Evolutionary conservation across 2,113 vertebrate genomes (phyloP).

Genomic region (Carassius carassius): DNA sequence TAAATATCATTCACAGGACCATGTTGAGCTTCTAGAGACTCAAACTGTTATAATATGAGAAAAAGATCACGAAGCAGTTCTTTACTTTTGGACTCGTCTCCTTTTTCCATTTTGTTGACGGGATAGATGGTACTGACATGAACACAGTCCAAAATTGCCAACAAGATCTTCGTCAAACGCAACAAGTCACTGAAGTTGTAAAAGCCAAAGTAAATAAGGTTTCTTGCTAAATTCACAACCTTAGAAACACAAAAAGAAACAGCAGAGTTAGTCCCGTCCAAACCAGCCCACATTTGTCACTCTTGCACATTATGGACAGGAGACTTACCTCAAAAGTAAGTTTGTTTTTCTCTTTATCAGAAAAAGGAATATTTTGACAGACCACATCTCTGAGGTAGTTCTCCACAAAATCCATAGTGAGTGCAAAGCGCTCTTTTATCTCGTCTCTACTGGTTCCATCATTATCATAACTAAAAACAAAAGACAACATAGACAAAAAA

Average conservation of each 20-base stretch:
- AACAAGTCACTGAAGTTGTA: slow-evolving; percentile 98
- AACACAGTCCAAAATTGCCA: slow-evolving; percentile 97
- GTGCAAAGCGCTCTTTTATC: slow-evolving; percentile 94
- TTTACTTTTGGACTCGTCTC: slow-evolving; percentile 92
- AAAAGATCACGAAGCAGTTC: background rate
- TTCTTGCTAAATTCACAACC: slow-evolving; percentile 97
- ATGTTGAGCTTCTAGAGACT: too few species aligned
- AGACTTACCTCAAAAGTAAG: slow-evolving; percentile 92
- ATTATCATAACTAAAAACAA: slow-evolving; percentile 86
- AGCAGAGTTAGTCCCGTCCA: background rate
- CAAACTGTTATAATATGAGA: background rate
- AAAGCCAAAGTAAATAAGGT: slow-evolving; percentile 99
- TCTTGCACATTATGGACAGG: too few species aligned
- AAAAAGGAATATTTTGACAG: slow-evolving; percentile 92
- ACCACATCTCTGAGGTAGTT: slow-evolving; percentile 96
- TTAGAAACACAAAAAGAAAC: slow-evolving; percentile 61
- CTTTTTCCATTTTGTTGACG: slow-evolving; percentile 91
- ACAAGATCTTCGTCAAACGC: slow-evolving; percentile 93
- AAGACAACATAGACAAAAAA: background rate
- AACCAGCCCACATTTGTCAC: background rate
- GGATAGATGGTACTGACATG: slow-evolving; percentile 92
- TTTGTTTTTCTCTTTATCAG: slow-evolving; percentile 98
- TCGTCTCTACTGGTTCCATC: slow-evolving; percentile 93
- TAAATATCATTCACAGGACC: background rate
- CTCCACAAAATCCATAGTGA: slow-evolving; percentile 98